These are phyloP conservation scores for Sitobion miscanthi DNA, from an alignment of 1,140 invertebrate genomes.

Conservation along the genomic window DNA sequence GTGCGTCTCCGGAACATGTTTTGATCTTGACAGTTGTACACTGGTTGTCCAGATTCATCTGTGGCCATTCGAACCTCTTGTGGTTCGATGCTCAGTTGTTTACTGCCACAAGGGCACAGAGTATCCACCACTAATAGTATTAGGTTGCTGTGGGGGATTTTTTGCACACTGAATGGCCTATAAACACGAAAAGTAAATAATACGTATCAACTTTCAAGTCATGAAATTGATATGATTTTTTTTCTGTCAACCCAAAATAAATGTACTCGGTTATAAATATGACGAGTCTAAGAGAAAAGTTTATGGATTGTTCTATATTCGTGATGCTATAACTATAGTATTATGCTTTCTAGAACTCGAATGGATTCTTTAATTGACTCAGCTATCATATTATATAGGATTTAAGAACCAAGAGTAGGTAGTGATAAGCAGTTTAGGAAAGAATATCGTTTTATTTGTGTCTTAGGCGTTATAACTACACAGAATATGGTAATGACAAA, in stretches of 20 bases:
- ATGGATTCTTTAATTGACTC: neutral
- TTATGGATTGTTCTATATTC: neutral
- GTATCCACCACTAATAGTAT: constrained; percentile 89
- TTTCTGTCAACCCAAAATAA: neutral
- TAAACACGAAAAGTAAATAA: constrained; percentile 7
- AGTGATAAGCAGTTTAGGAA: neutral
- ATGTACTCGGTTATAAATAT: too few species aligned
- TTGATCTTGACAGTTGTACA: constrained; percentile 66
- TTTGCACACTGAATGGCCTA: constrained; percentile 91
- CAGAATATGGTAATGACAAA: neutral
- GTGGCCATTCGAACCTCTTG: constrained; percentile 70
- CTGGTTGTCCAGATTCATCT: constrained; percentile 62
- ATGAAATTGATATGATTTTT: neutral
- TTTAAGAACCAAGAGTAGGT: neutral
- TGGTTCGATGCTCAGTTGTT: constrained; percentile 80
- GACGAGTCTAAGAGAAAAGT: neutral
- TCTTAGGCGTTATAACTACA: neutral
- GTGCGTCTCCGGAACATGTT: constrained; percentile 72
- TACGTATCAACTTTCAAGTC: neutral
- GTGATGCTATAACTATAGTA: neutral
- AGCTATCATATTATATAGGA: neutral
- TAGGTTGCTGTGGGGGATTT: constrained; percentile 89
- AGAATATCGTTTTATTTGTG: neutral
- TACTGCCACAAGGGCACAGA: constrained; percentile 84
- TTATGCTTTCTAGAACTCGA: neutral